Evolutionary conservation across 2,888 invertebrate genomes (phyloP).

Genomic region (Diadegma fenestrale): DNA sequence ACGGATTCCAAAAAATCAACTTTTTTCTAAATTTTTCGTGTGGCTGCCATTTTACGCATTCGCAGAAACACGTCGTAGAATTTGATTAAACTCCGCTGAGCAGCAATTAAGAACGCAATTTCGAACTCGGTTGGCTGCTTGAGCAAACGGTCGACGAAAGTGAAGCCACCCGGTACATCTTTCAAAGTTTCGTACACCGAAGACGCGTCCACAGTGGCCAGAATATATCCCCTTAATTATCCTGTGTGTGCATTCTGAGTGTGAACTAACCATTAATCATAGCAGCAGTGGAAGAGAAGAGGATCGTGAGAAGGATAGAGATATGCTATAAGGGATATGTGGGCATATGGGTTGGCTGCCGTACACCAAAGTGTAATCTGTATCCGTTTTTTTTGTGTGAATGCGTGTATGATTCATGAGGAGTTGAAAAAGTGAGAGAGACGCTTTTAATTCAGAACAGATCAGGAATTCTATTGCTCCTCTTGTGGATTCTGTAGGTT

Average conservation of each 20-base stretch:
- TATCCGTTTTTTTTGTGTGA: conserved; percentile 68
- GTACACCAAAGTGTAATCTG: conserved; percentile 14
- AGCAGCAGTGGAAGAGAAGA: conserved; percentile 78
- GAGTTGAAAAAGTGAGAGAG: conserved; percentile 72
- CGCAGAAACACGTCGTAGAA: neutral
- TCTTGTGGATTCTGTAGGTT: conserved; percentile 82
- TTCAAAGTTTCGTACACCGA: conserved; percentile 78
- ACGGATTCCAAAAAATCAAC: neutral
- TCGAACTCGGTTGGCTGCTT: neutral
- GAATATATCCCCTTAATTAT: conserved; percentile 85
- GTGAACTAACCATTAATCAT: conserved; percentile 85
- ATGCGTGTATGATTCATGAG: conserved; percentile 21
- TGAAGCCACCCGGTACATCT: conserved; percentile 82
- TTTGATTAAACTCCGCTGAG: neutral
- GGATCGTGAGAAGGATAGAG: conserved; percentile 72
- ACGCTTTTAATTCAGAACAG: conserved; percentile 84
- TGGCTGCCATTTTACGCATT: neutral
- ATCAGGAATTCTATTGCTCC: conserved; percentile 76
- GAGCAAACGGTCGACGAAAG: conserved; percentile 16
- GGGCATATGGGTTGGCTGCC: conserved; percentile 31
- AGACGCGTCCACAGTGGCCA: conserved; percentile 82
- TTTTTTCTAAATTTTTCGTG: neutral
- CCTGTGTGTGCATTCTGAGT: conserved; percentile 85
- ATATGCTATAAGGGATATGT: conserved; percentile 51
- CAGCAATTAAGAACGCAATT: neutral